Evolutionary conservation across 2,797 vertebrate species (phyloP), one percentile per base, ranked within the genome.

Genomic region (Acanthornis magna): DNA sequence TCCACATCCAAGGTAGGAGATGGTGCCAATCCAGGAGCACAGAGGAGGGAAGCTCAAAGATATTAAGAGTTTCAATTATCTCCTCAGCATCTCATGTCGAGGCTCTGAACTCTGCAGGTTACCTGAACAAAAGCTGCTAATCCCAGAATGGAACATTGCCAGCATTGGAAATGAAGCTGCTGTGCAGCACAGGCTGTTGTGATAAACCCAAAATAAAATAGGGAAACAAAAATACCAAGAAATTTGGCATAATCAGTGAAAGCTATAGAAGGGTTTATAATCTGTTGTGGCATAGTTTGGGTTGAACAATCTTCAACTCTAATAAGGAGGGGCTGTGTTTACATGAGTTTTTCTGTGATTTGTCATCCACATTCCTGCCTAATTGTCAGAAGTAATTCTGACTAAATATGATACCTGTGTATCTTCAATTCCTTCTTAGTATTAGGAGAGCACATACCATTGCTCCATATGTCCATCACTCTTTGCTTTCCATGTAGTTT

Each of bases 81-180:
- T 93, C 53, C 45, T 72, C 83, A 82, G 74, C 55, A 74, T 93
- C 67, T 81, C 17, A 2, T 3, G 4, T 79, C 0, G 1, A 74
- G 90, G 74, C 87, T 89, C 88, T 88, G 91, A 93, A 82, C 88
- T 89, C 93, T 83, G 92, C 63, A 65, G 85, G 91, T 91, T 92
- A 83, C 88, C 76, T 86, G 85, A 54, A 65, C 79, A 91, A 88
- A 89, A 89, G 62, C 53, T 82, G 15, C 79, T 85, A 83, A 93
- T 93, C 58, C 65, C 73, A 36, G 66, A 47, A 23, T 72, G 73
- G 79, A 91, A 61, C 16, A 3, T 2, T 75, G 66, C 85, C 76
- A 91, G 82, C 50, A 7, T 43, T 76, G 68, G 70, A 58, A 89
- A 80, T 72, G 68, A 88, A 88, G 61, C 85, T 92, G 81, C 78